Conservation (phyloP, 1,140 invertebrate genomes). For the Pinna nobilis region DNA sequence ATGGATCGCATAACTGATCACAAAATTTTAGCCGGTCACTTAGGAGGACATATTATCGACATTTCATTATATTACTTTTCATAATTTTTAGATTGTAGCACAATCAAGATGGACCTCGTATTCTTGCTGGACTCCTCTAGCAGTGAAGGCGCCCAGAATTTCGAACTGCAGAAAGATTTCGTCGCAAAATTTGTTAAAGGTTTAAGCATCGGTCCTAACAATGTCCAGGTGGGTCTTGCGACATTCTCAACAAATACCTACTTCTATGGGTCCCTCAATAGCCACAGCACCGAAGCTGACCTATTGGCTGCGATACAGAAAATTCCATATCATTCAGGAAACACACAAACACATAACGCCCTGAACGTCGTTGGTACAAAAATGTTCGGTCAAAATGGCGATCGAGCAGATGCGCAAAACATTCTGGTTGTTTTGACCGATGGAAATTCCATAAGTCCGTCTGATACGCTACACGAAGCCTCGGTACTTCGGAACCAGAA, state of each 20-base stretch:
- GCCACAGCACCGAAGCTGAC: constrained; percentile 6
- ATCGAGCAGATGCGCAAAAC: constrained; percentile 22
- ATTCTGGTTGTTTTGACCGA: constrained; percentile 18
- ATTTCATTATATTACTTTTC: neutral
- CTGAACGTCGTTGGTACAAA: neutral
- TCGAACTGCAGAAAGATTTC: constrained; percentile 49
- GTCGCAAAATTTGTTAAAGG: constrained; percentile 41
- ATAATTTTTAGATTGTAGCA: constrained; percentile 29
- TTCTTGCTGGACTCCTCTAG: constrained; percentile 51
- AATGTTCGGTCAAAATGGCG: constrained; percentile 4
- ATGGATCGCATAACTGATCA: too few species aligned
- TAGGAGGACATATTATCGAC: too few species aligned
- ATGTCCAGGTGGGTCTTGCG: constrained; percentile 42
- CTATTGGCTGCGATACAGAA: constrained; percentile 29
- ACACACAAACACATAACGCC: constrained; percentile 22
- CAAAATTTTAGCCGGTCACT: too few species aligned
- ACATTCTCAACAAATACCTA: constrained; percentile 31
- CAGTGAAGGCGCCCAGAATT: constrained; percentile 38
- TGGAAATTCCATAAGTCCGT: constrained; percentile 6
- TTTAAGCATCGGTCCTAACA: constrained; percentile 43
- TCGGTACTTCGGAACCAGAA: constrained; percentile 6
- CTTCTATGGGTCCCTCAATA: constrained; percentile 31
- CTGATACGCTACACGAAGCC: neutral
- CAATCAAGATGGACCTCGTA: constrained; percentile 41
- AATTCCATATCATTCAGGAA: constrained; percentile 25